phyloP scores from a whole-genome alignment of 1,140 invertebrate species.

The Apis laboriosa region DNA sequence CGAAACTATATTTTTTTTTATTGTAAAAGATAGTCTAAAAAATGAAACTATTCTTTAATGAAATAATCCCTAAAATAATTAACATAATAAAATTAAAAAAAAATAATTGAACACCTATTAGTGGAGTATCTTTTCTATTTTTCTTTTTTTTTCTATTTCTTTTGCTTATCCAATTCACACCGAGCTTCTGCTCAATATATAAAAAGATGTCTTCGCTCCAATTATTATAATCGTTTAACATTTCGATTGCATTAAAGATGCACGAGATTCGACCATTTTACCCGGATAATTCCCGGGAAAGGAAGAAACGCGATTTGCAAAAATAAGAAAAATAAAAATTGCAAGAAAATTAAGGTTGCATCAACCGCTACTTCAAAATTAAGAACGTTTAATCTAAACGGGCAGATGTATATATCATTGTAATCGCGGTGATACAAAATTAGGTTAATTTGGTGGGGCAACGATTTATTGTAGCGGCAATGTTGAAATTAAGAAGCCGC shows the following conservation, averaged over 20 bases:
- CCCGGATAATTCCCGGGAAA: too few relatives aligned
- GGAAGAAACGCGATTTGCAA: not conserved
- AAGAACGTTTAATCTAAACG: slow-evolving; percentile 9
- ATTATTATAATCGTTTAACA: too few relatives aligned
- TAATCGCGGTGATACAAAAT: slow-evolving; percentile 30
- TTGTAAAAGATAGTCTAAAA: too few relatives aligned
- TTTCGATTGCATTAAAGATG: not conserved
- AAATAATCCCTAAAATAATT: too few relatives aligned
- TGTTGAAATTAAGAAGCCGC: slow-evolving; percentile 33
- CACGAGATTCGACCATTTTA: not conserved
- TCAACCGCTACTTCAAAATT: not conserved
- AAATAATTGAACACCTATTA: not conserved
- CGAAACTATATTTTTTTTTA: too few relatives aligned
- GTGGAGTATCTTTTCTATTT: too few relatives aligned
- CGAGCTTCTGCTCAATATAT: too few relatives aligned
- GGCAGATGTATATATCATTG: not conserved
- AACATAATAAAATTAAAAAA: not conserved
- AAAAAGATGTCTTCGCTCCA: not conserved
- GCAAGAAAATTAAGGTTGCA: not conserved
- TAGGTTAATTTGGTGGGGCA: slow-evolving; percentile 33
- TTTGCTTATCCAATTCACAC: too few relatives aligned
- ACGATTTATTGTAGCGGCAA: slow-evolving; percentile 17
- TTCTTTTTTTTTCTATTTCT: too few relatives aligned
- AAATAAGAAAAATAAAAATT: not conserved
- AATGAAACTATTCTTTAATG: too few relatives aligned